These are phyloP conservation scores for Pocillopora damicornis DNA, from an alignment of 64 coral and sea anemone genomes.

Conservation along the genomic window DNA sequence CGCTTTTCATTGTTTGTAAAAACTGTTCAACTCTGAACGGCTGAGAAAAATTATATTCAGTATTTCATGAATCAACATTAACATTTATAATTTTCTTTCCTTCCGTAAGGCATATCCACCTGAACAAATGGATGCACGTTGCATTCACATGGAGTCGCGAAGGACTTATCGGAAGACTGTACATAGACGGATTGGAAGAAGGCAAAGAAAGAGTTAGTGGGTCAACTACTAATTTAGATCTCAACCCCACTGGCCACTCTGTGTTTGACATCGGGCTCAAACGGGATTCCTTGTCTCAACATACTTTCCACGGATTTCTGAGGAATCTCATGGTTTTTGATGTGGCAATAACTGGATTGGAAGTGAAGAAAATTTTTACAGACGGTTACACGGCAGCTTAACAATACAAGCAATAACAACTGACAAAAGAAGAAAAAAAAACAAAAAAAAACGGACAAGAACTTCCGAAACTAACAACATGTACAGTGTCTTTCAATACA, in stretches of 20 bases:
- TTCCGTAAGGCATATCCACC: neutral
- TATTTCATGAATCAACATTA: neutral
- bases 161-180: neutral
- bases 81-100: neutral
- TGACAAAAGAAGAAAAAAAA: neutral
- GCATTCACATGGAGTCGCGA: slow-evolving; percentile 15
- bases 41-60: neutral
- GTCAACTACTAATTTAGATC: neutral
- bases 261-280: slow-evolving; percentile 20
- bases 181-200: neutral
- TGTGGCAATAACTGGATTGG: neutral
- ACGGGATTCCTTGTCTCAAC: neutral
- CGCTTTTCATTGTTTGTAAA: too few species aligned
- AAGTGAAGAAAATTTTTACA: neutral
- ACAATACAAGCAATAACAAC: neutral
- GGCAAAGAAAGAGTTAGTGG: neutral
- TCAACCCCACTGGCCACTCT: slow-evolving; percentile 4
- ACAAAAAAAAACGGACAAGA: neutral
- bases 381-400: neutral
- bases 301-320: neutral
- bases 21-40: neutral
- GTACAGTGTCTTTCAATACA: too few species aligned
- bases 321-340: neutral
- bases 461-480: neutral
- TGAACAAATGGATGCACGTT: neutral